These are phyloP conservation scores for Butorides virescens DNA, from an alignment of 2,113 vertebrate genomes.

Conservation along the genomic window DNA sequence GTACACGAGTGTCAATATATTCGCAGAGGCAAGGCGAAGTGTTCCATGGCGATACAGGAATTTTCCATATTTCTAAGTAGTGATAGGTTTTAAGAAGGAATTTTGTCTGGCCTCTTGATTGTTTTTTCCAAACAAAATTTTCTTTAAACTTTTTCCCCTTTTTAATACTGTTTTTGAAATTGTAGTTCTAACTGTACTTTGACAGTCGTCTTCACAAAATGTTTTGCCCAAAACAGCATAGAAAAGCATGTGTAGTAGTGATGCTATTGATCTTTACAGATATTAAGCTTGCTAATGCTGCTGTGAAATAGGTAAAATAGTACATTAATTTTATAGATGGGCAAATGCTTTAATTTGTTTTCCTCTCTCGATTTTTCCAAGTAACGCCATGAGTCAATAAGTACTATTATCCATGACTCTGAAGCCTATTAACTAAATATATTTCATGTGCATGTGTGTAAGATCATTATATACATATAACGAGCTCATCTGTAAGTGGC, in stretches of 20 bases:
- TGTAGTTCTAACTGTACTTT: not conserved
- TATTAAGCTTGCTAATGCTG: not conserved
- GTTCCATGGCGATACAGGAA: not conserved
- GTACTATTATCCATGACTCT: not conserved
- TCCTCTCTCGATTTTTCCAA: not conserved
- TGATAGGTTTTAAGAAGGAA: not conserved
- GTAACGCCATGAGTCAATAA: not conserved
- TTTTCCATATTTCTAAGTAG: not conserved
- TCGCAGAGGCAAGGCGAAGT: not conserved
- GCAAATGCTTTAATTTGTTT: conserved; percentile 14
- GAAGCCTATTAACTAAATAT: not conserved
- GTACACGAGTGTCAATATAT: not conserved
- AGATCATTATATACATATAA: not conserved
- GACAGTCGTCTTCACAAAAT: not conserved
- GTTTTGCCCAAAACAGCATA: not conserved
- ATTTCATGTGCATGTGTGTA: not conserved
- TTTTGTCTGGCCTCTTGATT: not conserved
- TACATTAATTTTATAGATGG: not conserved
- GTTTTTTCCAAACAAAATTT: not conserved
- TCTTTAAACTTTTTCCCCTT: not conserved
- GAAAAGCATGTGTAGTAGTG: not conserved
- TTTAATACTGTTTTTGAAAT: not conserved
- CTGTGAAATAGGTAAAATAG: conserved; percentile 14
- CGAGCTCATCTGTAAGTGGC: not conserved
- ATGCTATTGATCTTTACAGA: not conserved